Conservation (phyloP, 2,113 vertebrate genomes). For the Cathartes aura region DNA sequence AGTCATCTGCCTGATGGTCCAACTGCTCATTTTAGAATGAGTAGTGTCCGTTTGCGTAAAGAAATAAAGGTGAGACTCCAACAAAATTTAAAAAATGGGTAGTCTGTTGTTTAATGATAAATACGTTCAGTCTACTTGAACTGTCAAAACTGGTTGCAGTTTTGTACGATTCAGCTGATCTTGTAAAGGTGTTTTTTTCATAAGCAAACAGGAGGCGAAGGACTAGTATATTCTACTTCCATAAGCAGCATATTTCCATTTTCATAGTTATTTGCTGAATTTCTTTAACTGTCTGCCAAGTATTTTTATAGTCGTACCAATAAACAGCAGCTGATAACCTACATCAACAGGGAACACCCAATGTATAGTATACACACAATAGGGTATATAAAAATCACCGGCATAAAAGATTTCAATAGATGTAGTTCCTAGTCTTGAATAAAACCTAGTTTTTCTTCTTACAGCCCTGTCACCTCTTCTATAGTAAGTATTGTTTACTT, state of each 20-base stretch:
- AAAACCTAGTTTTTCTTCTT: not conserved
- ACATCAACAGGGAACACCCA: not conserved
- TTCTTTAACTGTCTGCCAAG: not conserved
- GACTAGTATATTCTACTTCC: not conserved
- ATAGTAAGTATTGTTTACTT: not conserved
- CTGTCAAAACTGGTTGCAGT: not conserved
- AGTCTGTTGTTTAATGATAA: not conserved
- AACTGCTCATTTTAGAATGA: constrained; percentile 97
- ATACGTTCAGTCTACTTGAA: not conserved
- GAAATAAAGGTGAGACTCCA: constrained; percentile 89
- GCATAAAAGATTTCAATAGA: not conserved
- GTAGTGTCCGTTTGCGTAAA: constrained; percentile 92
- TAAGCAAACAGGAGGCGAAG: not conserved
- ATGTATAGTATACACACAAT: no score
- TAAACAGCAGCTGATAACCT: not conserved
- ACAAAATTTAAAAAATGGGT: not conserved
- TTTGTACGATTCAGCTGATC: not conserved
- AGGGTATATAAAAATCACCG: not conserved
- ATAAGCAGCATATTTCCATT: not conserved
- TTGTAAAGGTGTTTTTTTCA: fast-evolving
- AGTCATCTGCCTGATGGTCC: constrained; percentile 95
- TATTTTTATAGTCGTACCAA: not conserved
- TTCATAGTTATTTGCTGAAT: not conserved
- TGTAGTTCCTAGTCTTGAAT: not conserved
- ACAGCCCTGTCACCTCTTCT: not conserved